Evolutionary conservation across 2,797 vertebrate species (phyloP).

Genomic region (Cynopterus sphinx): DNA sequence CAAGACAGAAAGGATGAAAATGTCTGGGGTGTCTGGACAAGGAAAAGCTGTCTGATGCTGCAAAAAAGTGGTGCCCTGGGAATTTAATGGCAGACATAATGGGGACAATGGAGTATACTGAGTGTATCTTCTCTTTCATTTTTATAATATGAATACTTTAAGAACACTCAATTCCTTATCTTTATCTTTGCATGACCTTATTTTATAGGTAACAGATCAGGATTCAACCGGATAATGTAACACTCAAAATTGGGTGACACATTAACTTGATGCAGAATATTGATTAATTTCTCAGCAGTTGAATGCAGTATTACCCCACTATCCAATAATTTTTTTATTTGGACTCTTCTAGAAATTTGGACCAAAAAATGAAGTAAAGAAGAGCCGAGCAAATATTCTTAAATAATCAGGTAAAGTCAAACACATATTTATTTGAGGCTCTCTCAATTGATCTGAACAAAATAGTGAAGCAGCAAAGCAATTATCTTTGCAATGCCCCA

Average conservation of each 20-base stretch:
- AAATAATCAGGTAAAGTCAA: constrained; percentile 40
- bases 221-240: constrained; percentile 64
- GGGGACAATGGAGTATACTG: neutral
- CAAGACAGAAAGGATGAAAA: neutral
- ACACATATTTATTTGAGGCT: neutral
- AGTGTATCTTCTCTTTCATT: neutral
- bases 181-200: neutral
- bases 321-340: constrained; percentile 48
- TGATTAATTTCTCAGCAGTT: constrained; percentile 58
- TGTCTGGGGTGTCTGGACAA: too few species aligned
- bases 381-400: constrained; percentile 67
- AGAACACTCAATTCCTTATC: neutral
- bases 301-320: constrained; percentile 48
- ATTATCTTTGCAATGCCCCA: neutral
- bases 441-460: neutral
- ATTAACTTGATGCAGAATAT: constrained; percentile 47
- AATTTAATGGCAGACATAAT: neutral
- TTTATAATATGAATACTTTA: neutral
- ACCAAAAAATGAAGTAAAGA: constrained; percentile 53
- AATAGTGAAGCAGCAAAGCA: neutral
- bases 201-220: constrained; percentile 37
- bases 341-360: constrained; percentile 61
- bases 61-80: too few species aligned
- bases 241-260: constrained; percentile 46
- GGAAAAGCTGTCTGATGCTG: neutral